Conservation (phyloP, 2,113 vertebrate genomes). For the Urocitellus parryii region DNA sequence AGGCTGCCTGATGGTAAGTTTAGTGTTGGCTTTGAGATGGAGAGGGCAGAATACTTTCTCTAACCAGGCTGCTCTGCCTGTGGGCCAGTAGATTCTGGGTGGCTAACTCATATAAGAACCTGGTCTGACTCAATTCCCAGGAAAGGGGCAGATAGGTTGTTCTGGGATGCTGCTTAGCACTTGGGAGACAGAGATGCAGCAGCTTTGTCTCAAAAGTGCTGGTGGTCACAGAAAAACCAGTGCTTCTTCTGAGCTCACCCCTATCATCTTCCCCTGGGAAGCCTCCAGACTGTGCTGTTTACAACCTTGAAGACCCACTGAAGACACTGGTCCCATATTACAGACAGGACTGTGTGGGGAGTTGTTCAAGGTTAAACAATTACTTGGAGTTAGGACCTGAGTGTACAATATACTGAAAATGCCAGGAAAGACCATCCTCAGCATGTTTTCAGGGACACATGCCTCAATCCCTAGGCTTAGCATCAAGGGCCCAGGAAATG, state of each 20-base stretch:
- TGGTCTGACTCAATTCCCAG: neutral
- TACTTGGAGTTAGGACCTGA: neutral
- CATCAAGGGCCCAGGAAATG: neutral
- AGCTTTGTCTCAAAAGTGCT: conserved; percentile 27
- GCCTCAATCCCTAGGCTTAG: neutral
- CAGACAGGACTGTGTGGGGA: neutral
- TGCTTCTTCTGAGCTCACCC: neutral
- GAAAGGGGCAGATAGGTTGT: neutral
- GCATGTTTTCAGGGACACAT: neutral
- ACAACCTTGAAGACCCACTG: neutral
- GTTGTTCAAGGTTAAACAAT: neutral
- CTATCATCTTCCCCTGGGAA: too few relatives aligned
- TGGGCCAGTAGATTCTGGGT: neutral
- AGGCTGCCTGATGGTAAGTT: neutral
- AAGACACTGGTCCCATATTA: neutral
- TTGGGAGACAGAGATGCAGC: neutral
- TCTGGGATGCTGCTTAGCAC: neutral
- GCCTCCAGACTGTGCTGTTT: neutral
- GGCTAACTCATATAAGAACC: neutral
- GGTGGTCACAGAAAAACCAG: conserved; percentile 31
- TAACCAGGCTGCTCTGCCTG: neutral
- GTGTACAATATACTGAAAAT: neutral
- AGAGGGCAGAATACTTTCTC: neutral
- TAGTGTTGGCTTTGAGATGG: neutral
- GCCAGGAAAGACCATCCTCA: neutral